Conservation (phyloP, 2,797 vertebrate species). For the Sebastiscus albofasciatus region DNA sequence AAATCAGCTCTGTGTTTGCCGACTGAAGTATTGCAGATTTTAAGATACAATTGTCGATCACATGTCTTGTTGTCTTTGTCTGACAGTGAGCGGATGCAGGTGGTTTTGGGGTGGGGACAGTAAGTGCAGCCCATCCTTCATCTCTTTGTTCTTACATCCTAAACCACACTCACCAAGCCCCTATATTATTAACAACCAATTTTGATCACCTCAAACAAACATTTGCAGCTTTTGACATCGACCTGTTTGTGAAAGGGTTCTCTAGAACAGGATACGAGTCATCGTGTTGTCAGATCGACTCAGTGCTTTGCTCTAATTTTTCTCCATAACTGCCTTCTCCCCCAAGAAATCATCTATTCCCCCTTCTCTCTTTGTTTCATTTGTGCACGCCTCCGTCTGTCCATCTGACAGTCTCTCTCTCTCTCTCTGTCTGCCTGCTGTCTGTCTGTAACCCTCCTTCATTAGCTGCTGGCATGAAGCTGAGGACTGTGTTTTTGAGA, state of each 20-base stretch:
- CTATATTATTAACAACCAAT: not conserved
- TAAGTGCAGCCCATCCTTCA: conserved; percentile 40
- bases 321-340: not conserved
- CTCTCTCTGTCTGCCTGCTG: conserved; percentile 35
- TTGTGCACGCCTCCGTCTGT: conserved; percentile 40
- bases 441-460: conserved; percentile 27
- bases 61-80: conserved; percentile 19
- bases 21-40: not conserved
- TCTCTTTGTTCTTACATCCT: conserved; percentile 60
- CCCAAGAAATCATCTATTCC: conserved; percentile 23
- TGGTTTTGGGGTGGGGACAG: conserved; percentile 57
- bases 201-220: conserved; percentile 5
- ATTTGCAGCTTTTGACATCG: not conserved
- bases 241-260: not conserved
- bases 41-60: not conserved
- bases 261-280: not conserved
- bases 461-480: conserved; percentile 36
- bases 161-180: not conserved
- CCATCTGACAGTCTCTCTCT: conserved; percentile 33
- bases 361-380: conserved; percentile 60
- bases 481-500: not conserved
- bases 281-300: not conserved
- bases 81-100: conserved; percentile 30
- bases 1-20: not conserved
- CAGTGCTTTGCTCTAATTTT: not conserved